Percentiles rank a stretch among this genome's conserved stretches.
phyloP scores from a whole-genome alignment of 2,888 invertebrate genomes.

The Phyto melanocephala region DNA sequence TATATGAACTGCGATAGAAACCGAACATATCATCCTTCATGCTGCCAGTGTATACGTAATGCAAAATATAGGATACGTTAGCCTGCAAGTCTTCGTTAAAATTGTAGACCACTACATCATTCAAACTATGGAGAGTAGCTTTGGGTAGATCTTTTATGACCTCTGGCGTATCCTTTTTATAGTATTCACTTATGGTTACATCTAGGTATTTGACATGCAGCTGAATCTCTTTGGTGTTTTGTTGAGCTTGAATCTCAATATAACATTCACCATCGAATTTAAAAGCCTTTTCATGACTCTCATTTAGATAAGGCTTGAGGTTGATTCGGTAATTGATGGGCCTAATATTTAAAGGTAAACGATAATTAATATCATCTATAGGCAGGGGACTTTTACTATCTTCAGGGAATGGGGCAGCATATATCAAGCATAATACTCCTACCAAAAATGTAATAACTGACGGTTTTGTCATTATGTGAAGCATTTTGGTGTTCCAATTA shows the following conservation, averaged over 20 bases:
- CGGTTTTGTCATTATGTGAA: slow-evolving; percentile 40
- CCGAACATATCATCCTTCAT: slow-evolving; percentile 81
- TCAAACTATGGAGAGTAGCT: slow-evolving; percentile 68
- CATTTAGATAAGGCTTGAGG: slow-evolving; percentile 80
- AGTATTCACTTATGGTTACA: slow-evolving; percentile 68
- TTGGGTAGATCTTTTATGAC: slow-evolving; percentile 69
- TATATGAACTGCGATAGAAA: slow-evolving; percentile 79
- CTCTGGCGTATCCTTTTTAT: slow-evolving; percentile 50
- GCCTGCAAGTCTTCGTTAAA: slow-evolving; percentile 72
- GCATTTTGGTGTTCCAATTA: too few relatives aligned
- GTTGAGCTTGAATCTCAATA: slow-evolving; percentile 79
- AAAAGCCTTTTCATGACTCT: slow-evolving; percentile 71
- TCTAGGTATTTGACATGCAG: slow-evolving; percentile 80
- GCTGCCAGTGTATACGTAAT: slow-evolving; percentile 79
- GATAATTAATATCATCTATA: slow-evolving; percentile 67
- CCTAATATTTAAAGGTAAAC: slow-evolving; percentile 74
- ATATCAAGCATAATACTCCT: slow-evolving; percentile 65
- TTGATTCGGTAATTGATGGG: slow-evolving; percentile 81
- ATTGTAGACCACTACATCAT: slow-evolving; percentile 79
- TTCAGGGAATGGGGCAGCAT: slow-evolving; percentile 63
- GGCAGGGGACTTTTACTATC: slow-evolving; percentile 37
- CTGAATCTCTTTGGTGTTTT: slow-evolving; percentile 78
- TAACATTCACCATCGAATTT: slow-evolving; percentile 76
- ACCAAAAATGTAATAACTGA: slow-evolving; percentile 59
- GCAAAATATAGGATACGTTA: slow-evolving; percentile 78